phyloP scores from a whole-genome alignment of 2,797 vertebrate genomes.

The Spondyliosoma cantharus region DNA sequence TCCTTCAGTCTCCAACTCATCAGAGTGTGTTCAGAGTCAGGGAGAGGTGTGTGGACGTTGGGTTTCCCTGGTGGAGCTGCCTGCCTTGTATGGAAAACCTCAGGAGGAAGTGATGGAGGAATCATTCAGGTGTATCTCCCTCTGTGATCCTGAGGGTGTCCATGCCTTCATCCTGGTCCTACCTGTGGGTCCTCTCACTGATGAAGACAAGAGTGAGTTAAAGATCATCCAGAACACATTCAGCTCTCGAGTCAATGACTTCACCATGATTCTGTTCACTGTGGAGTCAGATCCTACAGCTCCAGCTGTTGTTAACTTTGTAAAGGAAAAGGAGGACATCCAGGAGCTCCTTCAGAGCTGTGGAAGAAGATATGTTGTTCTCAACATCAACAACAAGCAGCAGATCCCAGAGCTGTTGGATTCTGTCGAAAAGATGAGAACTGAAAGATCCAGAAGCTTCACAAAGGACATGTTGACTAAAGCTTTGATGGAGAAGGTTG shows the following conservation, averaged over 20 bases:
- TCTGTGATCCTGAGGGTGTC: constrained; percentile 76
- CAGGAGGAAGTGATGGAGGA: constrained; percentile 74
- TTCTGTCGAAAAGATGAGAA: not conserved
- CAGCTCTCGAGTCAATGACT: constrained; percentile 37
- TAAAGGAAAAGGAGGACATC: not conserved
- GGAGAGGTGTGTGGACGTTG: constrained; percentile 43
- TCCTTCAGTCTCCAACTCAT: constrained; percentile 18
- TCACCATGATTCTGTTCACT: constrained; percentile 59
- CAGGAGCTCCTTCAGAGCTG: constrained; percentile 35
- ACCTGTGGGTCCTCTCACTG: constrained; percentile 46
- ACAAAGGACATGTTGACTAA: constrained; percentile 17
- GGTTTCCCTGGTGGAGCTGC: constrained; percentile 59
- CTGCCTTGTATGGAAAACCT: constrained; percentile 73
- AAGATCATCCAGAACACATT: constrained; percentile 56
- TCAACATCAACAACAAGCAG: constrained; percentile 26
- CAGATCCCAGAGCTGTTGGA: constrained; percentile 20
- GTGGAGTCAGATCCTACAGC: constrained; percentile 40
- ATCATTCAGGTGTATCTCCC: constrained; percentile 80
- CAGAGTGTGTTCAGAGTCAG: constrained; percentile 43
- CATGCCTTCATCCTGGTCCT: constrained; percentile 63
- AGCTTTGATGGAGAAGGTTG: constrained; percentile 1
- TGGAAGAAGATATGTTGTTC: constrained; percentile 13
- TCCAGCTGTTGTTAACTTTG: not conserved
- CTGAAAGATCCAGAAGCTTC: constrained; percentile 4
- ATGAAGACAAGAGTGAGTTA: constrained; percentile 62